These are phyloP conservation scores for Sorex araneus DNA, from an alignment of 2,113 vertebrate species.

Conservation along the genomic window DNA sequence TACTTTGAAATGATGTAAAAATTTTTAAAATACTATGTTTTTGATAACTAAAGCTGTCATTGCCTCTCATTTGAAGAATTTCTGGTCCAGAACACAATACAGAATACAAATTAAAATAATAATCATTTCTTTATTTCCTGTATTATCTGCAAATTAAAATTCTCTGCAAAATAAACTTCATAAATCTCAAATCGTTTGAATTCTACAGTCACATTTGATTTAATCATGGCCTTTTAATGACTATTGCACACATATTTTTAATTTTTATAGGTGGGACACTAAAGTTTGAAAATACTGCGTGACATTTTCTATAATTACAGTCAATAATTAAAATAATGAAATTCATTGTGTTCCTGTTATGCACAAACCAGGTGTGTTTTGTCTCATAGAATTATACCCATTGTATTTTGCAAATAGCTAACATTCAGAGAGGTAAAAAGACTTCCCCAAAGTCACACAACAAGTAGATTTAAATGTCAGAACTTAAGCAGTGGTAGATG, in stretches of 20 bases:
- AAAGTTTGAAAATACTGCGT: constrained; percentile 34
- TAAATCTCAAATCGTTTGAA: constrained; percentile 35
- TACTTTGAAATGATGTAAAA: constrained; percentile 22
- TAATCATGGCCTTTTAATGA: constrained; percentile 11
- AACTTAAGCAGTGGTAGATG: not conserved
- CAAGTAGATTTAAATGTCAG: too few relatives aligned
- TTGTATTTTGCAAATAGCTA: not conserved
- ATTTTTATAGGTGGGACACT: not conserved
- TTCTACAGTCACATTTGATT: constrained; percentile 1
- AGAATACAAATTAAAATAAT: constrained; percentile 37
- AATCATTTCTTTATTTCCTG: not conserved
- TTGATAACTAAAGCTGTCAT: constrained; percentile 19
- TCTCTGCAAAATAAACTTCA: too few relatives aligned
- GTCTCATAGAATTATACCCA: not conserved
- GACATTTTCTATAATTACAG: not conserved
- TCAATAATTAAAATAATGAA: constrained; percentile 28
- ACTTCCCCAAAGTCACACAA: not conserved
- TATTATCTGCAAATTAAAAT: too few relatives aligned
- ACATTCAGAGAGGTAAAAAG: not conserved
- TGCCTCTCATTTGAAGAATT: constrained; percentile 15
- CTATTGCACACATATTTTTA: not conserved
- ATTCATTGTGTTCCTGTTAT: not conserved
- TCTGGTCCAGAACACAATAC: constrained; percentile 39
- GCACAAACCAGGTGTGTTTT: not conserved
- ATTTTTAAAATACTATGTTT: not conserved